phyloP scores from a whole-genome alignment of 2,113 vertebrate genomes.

The Oophaga pumilio region DNA sequence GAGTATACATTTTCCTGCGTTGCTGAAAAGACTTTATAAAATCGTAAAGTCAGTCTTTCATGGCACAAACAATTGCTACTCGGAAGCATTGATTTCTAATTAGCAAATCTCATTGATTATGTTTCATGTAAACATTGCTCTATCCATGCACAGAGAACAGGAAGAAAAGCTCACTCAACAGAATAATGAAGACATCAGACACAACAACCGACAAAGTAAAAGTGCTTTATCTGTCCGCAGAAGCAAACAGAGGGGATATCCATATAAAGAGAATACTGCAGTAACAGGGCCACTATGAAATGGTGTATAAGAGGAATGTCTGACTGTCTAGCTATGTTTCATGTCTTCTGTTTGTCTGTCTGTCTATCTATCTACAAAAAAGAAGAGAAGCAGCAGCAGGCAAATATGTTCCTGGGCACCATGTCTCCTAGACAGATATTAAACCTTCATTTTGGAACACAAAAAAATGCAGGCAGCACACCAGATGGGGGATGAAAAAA shows the following conservation, averaged over 20 bases:
- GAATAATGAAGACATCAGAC: conserved; percentile 53
- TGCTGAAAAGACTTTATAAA: conserved; percentile 22
- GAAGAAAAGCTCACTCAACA: conserved; percentile 43
- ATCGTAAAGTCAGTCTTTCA: conserved; percentile 28
- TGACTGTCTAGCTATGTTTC: background rate
- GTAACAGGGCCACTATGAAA: background rate
- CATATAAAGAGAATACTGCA: background rate
- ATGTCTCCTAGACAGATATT: too few relatives aligned
- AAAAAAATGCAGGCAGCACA: too few relatives aligned
- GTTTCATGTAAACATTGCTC: conserved; percentile 54
- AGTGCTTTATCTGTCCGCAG: background rate
- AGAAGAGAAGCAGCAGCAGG: too few relatives aligned
- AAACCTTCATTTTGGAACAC: too few relatives aligned
- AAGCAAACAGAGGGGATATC: background rate
- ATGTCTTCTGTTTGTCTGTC: background rate
- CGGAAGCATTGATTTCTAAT: conserved; percentile 54
- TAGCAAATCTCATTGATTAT: conserved; percentile 59
- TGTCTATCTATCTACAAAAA: background rate
- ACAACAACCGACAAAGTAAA: conserved; percentile 6
- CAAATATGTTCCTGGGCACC: too few relatives aligned
- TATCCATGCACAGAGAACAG: conserved; percentile 21
- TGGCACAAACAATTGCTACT: conserved; percentile 24
- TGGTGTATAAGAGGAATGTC: background rate
- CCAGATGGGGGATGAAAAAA: too few relatives aligned
- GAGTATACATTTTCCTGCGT: background rate